These are phyloP conservation scores for Alcedo atthis DNA, from an alignment of 2,797 vertebrate species.

Conservation along the genomic window DNA sequence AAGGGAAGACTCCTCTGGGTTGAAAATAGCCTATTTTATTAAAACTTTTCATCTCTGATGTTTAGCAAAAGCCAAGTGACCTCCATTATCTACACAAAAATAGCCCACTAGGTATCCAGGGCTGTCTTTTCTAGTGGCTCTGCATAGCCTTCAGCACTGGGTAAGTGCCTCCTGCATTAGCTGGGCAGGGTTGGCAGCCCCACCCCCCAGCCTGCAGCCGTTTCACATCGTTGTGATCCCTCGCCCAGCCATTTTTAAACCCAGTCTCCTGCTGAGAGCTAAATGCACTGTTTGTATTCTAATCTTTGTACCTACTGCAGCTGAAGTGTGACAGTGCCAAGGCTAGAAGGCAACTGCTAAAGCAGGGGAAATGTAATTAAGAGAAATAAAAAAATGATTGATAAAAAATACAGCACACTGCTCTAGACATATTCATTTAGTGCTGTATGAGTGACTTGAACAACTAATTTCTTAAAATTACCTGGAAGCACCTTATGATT, in stretches of 20 bases:
- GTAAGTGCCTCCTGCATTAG: background rate
- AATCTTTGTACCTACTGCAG: conserved; percentile 43
- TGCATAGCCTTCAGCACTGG: background rate
- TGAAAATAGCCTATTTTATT: conserved; percentile 24
- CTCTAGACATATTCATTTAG: conserved; percentile 59
- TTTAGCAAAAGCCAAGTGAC: conserved; percentile 44
- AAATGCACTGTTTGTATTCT: conserved; percentile 55
- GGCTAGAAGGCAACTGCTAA: conserved; percentile 45
- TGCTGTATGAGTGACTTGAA: conserved; percentile 58
- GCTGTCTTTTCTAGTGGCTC: background rate
- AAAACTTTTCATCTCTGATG: conserved; percentile 9
- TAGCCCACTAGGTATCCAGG: background rate
- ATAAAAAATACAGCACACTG: conserved; percentile 61
- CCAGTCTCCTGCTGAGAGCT: conserved; percentile 28
- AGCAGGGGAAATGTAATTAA: conserved; percentile 62
- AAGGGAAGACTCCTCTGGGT: background rate
- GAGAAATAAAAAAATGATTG: conserved; percentile 57
- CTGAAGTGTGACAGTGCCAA: conserved; percentile 20
- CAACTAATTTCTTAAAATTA: conserved; percentile 65
- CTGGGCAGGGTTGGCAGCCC: background rate
- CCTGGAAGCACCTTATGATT: conserved; percentile 71
- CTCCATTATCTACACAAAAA: conserved; percentile 41
- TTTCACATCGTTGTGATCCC: conserved; percentile 11
- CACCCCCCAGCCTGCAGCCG: background rate
- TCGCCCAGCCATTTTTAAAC: conserved; percentile 51